Conservation (phyloP, 2,113 vertebrate genomes). For the Myocastor coypus region DNA sequence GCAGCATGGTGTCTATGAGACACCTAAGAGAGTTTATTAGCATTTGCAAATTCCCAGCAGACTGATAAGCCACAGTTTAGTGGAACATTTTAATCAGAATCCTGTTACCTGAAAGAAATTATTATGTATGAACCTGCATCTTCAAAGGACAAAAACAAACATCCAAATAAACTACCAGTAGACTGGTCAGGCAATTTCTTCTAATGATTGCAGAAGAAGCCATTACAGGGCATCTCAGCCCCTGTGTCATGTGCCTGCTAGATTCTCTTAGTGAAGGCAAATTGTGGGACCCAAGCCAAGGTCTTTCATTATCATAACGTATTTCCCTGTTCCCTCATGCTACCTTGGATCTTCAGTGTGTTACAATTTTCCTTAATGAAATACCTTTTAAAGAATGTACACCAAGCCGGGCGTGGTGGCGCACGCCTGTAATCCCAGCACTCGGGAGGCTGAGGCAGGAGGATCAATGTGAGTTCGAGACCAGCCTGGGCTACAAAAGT, state of each 20-base stretch:
- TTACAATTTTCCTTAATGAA: not conserved
- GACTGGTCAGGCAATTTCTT: not conserved
- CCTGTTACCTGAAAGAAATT: constrained; percentile 52
- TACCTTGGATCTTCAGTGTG: not conserved
- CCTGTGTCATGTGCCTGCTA: not conserved
- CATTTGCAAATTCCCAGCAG: constrained; percentile 66
- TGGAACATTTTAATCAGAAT: constrained; percentile 64
- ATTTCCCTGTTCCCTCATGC: not conserved
- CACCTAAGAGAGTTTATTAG: constrained; percentile 56
- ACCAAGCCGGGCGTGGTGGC: too few species aligned
- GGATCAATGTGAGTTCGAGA: too few species aligned
- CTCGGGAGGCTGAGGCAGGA: too few species aligned
- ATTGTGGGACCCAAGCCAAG: not conserved
- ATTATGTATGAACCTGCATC: constrained; percentile 44
- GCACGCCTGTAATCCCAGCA: too few species aligned
- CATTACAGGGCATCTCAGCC: not conserved
- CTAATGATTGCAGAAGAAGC: not conserved
- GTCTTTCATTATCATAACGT: not conserved
- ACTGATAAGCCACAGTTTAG: constrained; percentile 73
- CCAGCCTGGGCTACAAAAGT: too few species aligned
- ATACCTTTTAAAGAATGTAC: too few species aligned
- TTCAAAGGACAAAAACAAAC: constrained; percentile 62
- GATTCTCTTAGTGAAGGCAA: not conserved
- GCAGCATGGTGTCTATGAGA: constrained; percentile 37
- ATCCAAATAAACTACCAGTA: constrained; percentile 23